Evolutionary conservation across 2,113 vertebrate genomes (phyloP), one percentile per base, ranked within the genome.

Genomic region (Petroica traversi): DNA sequence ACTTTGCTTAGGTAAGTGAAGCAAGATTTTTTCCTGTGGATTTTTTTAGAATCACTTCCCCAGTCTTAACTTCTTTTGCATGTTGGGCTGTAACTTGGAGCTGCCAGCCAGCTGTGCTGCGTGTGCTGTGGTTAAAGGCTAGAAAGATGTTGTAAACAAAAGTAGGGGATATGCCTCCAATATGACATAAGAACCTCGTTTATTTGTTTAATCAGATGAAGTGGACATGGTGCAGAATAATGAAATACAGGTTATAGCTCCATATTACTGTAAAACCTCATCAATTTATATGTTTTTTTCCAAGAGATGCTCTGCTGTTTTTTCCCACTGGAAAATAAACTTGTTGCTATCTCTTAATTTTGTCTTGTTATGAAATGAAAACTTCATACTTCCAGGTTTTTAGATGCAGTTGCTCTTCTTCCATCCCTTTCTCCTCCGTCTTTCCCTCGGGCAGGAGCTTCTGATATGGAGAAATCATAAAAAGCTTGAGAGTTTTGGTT

Each of bases 1-100:
- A 11, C 61, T 93, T 94, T 81, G 79, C 93, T 95, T 94, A 95
- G 95, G 96, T 97, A 96, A 96, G 95, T 94, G 80, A 92, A 94
- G 68, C 52, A 89, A 68, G 83, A 59, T 72, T 51, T 79, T 75
- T 82, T 87, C 36, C 45, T 43, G 40, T 33, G 67, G 5, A 10
- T 77, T 82, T 41, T 67, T 89, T 93, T 45, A 85, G 92, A 86
- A 69, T 94, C 79, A 58, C 68, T 95, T 95, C 94, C 92, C 46
- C 58, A 85, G 16, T 94, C 80, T 80, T 89, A 84, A 78, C 71
- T 54, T 34, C 52, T 96, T 83, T 76, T 92, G 45, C 55, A 7
- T 88, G 88, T 81, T 93, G 67, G 68, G 33, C 79, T 95, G 78
- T 57, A 92, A 89, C 2, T 29, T 24, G 20, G 62, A 94, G 72